Base-by-base conservation (phyloP, 2,888 invertebrate genomes). In the Branchipolynoe longqiensis region DNA sequence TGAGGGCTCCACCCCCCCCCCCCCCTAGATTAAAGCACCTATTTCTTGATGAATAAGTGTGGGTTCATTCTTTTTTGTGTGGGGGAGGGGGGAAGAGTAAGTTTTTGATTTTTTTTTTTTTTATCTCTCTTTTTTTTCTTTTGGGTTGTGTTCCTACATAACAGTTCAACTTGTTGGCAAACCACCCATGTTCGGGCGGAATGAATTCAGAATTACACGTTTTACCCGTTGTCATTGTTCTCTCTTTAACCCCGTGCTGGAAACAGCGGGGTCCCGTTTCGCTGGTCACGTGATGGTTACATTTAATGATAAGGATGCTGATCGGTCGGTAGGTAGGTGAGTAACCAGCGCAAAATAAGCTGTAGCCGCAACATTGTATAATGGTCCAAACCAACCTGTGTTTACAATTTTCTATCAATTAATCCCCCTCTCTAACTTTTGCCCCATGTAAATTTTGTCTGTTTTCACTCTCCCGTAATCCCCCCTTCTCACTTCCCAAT, bases 141-240 rank as follows among this genome's bases (percentile, higher is more conserved):
- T n/a, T n/a, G n/a, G n/a, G n/a, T n/a, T 69, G 69, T 69, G 48
- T 41, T 78, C 78, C 78, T 18, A 48, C 41, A 54, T 48, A 12
- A n/a, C 54, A 78, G 28, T 78, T 40, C 78, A 25, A 33, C 54
- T 41, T 78, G 78, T 78, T 78, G 78, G 48, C 78, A 78, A n/a
- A 78, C 78, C 78, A 78, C 48, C 41, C 78, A 22, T 78, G 78
- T 48, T 41, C 78, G 25, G 54, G 48, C 41, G 78, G 78, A 78
- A 78, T 78, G 78, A 78, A 78, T 31, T 31, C 12, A 78, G 54
- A 78, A 78, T 54, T 78, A 28, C 14, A 18, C 31, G 48, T 78
- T 78, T 78, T 78, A 78, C 78, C 78, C 54, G 78, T 78, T 78
- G 78, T 78, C 78, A 54, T 28, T 33, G 41, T 78, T 78, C 78